Conservation (phyloP, 2,113 vertebrate genomes). For the Gambusia holbrooki region DNA sequence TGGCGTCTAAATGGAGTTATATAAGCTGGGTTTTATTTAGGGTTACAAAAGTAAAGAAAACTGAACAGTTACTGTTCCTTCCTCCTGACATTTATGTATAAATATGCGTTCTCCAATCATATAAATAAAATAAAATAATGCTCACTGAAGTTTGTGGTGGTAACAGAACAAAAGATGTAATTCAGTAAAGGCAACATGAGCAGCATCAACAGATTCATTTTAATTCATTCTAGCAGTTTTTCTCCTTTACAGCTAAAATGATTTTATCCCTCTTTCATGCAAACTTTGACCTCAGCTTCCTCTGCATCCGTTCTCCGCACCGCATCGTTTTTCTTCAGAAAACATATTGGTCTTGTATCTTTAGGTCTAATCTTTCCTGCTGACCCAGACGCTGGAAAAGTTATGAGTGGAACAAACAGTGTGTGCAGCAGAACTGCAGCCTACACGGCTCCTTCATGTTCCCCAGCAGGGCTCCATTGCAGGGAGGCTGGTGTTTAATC, state of each 20-base stretch:
- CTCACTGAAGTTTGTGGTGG: too few relatives aligned
- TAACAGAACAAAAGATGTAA: not conserved
- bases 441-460: constrained; percentile 52
- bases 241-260: not conserved
- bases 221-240: not conserved
- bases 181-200: not conserved
- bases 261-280: constrained; percentile 2
- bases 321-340: constrained; percentile 6
- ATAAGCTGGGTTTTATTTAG: too few relatives aligned
- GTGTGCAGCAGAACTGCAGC: constrained; percentile 34
- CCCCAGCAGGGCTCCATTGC: constrained; percentile 43
- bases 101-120: too few relatives aligned
- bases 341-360: constrained; percentile 14
- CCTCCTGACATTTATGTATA: too few relatives aligned
- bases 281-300: constrained; percentile 5
- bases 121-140: too few relatives aligned
- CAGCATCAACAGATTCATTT: not conserved
- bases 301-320: not conserved
- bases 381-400: constrained; percentile 2
- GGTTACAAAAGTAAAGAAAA: too few relatives aligned
- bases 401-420: constrained; percentile 7
- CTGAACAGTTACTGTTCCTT: too few relatives aligned
- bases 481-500: constrained; percentile 72
- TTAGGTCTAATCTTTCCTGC: constrained; percentile 2
- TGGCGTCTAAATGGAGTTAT: too few relatives aligned